Evolutionary conservation across 2,113 vertebrate species (phyloP).

Genomic region (Thunnus thynnus): DNA sequence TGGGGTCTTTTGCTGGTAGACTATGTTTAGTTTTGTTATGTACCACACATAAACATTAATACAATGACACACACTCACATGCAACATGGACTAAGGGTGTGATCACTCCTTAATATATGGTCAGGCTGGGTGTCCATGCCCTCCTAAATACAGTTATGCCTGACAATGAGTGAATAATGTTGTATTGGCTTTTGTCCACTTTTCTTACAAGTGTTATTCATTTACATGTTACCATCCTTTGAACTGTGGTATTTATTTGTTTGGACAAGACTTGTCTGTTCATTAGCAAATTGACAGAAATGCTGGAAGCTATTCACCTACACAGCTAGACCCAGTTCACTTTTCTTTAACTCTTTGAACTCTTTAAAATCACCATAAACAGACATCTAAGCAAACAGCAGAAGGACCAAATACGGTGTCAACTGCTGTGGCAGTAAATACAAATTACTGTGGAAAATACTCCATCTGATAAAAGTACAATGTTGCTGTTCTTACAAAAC

Average conservation of each 20-base stretch:
- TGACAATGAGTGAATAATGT: constrained; percentile 1
- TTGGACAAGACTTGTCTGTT: not conserved
- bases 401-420: not conserved
- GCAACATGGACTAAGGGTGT: not conserved
- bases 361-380: not conserved
- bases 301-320: no score
- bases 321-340: not conserved
- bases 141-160: not conserved
- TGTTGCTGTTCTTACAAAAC: not conserved
- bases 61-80: constrained; percentile 6
- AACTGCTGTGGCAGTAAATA: no score
- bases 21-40: constrained; percentile 2
- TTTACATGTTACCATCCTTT: not conserved
- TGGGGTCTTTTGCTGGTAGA: constrained; percentile 5
- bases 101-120: not conserved
- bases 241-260: not conserved
- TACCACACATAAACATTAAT: not conserved
- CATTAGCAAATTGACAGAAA: no score
- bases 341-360: not conserved
- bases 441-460: no score
- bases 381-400: not conserved
- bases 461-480: no score
- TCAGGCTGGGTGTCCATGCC: not conserved
- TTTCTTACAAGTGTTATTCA: constrained; percentile 11
- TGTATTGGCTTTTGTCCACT: not conserved